phyloP scores from a whole-genome alignment of 2,113 vertebrate genomes.

The Alethe castanea region DNA sequence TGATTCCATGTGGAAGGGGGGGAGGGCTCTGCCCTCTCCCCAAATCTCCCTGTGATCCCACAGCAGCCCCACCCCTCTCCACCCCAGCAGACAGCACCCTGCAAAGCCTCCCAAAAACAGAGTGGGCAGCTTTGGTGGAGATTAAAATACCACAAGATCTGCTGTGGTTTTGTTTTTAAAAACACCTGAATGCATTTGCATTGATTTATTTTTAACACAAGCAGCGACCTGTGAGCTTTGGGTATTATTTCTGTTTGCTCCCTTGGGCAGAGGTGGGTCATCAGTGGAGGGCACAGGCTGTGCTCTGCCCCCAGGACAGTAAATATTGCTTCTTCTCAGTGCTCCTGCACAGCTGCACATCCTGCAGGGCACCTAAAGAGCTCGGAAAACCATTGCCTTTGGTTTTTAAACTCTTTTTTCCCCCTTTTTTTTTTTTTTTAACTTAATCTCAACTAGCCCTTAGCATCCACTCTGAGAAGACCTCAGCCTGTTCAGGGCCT shows the following conservation, averaged over 20 bases:
- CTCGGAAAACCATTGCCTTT: neutral
- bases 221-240: neutral
- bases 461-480: neutral
- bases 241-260: neutral
- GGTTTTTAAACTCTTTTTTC: accelerated
- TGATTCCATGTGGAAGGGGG: neutral
- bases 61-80: neutral
- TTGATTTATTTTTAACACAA: slow-evolving; percentile 1
- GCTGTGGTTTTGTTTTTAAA: neutral
- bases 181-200: neutral
- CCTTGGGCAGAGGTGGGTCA: neutral
- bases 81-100: neutral
- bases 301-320: neutral
- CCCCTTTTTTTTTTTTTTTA: accelerated
- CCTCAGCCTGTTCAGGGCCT: neutral
- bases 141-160: neutral
- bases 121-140: neutral
- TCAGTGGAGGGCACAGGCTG: neutral
- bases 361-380: neutral
- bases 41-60: neutral
- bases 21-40: neutral
- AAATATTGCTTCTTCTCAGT: neutral
- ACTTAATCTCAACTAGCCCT: neutral
- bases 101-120: neutral
- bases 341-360: accelerated